A percentile compares a stretch with the other conserved stretches of the same genome.
These are phyloP conservation scores for Botia almorhae DNA, from an alignment of 2,797 vertebrate species.

Conservation along the genomic window DNA sequence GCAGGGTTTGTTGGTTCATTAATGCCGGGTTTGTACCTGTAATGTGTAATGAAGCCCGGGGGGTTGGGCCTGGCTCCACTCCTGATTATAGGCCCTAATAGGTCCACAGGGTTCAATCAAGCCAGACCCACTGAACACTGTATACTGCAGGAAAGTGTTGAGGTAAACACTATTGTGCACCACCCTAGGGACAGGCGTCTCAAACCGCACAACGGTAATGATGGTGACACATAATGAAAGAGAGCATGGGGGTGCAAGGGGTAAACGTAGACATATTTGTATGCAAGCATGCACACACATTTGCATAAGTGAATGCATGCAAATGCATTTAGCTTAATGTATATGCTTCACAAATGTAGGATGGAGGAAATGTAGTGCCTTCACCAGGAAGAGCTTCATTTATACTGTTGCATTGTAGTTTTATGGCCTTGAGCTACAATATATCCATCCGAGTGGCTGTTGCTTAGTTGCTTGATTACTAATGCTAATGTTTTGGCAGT, in stretches of 20 bases:
- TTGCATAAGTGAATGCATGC: constrained; percentile 27
- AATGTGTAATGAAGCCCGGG: constrained; percentile 82
- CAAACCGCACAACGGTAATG: constrained; percentile 78
- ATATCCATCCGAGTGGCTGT: background rate
- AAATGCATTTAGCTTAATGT: constrained; percentile 10
- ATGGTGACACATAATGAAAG: constrained; percentile 54
- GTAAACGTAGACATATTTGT: background rate
- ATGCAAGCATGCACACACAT: constrained; percentile 3
- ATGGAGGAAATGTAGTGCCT: constrained; percentile 10
- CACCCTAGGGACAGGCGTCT: constrained; percentile 75
- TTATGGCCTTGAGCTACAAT: constrained; percentile 23
- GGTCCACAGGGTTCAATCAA: constrained; percentile 91
- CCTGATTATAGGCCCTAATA: constrained; percentile 80
- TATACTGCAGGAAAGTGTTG: constrained; percentile 82
- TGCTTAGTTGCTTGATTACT: constrained; percentile 5
- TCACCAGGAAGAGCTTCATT: background rate
- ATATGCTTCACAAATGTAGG: constrained; percentile 16
- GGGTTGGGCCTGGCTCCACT: constrained; percentile 66
- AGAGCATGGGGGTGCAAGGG: constrained; percentile 4
- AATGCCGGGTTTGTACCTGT: constrained; percentile 66
- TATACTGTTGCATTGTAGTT: constrained; percentile 8
- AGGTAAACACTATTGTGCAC: constrained; percentile 87
- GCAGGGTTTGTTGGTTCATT: constrained; percentile 70
- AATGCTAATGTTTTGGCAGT: constrained; percentile 17
- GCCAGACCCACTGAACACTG: constrained; percentile 77